A percentile compares a stretch with the other conserved stretches of the same genome.
Conservation (phyloP, 1,140 invertebrate species). For the Cyclargus thomasi region DNA sequence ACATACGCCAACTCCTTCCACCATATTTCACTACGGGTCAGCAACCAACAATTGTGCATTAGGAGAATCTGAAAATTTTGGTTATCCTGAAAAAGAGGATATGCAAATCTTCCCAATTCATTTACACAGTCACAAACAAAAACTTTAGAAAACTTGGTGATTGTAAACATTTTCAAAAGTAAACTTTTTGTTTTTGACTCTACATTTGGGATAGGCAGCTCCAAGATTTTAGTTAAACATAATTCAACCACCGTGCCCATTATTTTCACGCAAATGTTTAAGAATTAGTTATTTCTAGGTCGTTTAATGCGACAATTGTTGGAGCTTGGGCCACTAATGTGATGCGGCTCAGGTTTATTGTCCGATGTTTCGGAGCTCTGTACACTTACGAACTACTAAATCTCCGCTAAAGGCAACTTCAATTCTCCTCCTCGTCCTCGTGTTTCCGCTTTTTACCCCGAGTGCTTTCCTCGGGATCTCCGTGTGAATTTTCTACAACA, state of each 20-base stretch:
- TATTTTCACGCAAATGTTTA: too few relatives aligned
- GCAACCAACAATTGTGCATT: slow-evolving; percentile 11
- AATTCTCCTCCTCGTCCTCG: slow-evolving; percentile 70
- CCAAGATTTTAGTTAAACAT: too few relatives aligned
- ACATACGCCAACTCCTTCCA: not conserved
- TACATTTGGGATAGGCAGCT: too few relatives aligned
- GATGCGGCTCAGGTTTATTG: slow-evolving; percentile 52
- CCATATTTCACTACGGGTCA: not conserved
- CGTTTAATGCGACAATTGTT: slow-evolving; percentile 1
- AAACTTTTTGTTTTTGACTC: not conserved
- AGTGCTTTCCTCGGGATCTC: slow-evolving; percentile 67
- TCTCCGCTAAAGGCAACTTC: slow-evolving; percentile 68
- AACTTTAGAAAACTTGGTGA: not conserved
- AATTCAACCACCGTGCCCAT: too few relatives aligned
- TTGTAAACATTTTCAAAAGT: not conserved
- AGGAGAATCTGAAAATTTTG: not conserved
- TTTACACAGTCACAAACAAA: too few relatives aligned
- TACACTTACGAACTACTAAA: slow-evolving; percentile 72
- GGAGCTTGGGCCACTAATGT: slow-evolving; percentile 8
- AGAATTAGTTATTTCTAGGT: too few relatives aligned
- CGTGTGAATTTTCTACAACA: slow-evolving; percentile 49
- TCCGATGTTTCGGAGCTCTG: slow-evolving; percentile 68
- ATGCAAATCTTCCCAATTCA: not conserved
- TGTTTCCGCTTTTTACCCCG: slow-evolving; percentile 75
- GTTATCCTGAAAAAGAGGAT: not conserved